Evolutionary conservation across 2,888 invertebrate species (phyloP), one percentile per base, ranked within the genome.

Genomic region (Eupithecia subfuscata): DNA sequence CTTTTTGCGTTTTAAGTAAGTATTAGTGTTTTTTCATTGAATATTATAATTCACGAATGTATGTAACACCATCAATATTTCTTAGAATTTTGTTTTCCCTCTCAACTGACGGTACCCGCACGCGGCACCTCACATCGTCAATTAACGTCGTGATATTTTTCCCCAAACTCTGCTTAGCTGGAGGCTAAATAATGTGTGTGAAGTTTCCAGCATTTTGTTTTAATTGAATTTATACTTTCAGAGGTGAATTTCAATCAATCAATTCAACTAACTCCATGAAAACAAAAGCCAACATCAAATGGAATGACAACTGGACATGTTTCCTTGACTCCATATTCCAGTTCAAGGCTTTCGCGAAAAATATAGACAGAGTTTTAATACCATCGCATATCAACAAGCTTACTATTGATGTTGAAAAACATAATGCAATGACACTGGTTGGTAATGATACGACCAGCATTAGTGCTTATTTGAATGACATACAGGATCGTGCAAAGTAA

Each of bases 261-360:
- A 40, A 81, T 16, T 84, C 84, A 11, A 71, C 78, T 2, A 85
- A 84, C 69, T 67, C 77, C 5, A 78, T 75, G 16, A 75, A 80
- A 7, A 82, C 80, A 37, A 81, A 77, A 74, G 87, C 83, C 9
- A 79, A 71, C 6, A 77, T 88, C 1, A 84, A 82, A 67, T 87
- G 85, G 83, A 81, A 69, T 7, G 78, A 82, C 6, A 84, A 85
- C 40, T 88, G 87, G 87, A 81, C 86, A 0, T 81, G 82, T 9
- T 84, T 85, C 52, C 69, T 88, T 0, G 88, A 88, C 65, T 81
- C 84, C 8, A 73, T 88, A 0, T 77, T 88, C 5, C 88, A 88
- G 75, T 79, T 86, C 3, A 85, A 82, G 25, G 77, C 77, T 12
- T 82, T 87, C 14, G 78, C 82, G 2, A 81, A 76, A 65, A 76